phyloP scores from a whole-genome alignment of 2,888 invertebrate species.

The Axea sp. region DNA sequence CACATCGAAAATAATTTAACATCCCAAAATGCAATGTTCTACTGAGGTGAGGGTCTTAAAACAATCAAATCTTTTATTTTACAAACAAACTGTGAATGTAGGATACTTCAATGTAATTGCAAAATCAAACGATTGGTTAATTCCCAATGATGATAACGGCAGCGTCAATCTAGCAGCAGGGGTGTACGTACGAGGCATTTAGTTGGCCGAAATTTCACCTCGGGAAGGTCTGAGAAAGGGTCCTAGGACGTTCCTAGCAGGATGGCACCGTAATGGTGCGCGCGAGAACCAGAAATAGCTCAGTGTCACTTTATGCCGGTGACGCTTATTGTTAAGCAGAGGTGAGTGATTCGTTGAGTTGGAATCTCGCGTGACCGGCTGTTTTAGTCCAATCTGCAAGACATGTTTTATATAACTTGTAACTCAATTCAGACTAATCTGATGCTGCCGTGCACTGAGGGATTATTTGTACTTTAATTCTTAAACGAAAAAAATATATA shows the following conservation, averaged over 20 bases:
- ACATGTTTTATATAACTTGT: slow-evolving; percentile 81
- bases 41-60: too few species aligned
- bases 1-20: too few species aligned
- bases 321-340: slow-evolving; percentile 80
- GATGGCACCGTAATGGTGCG: slow-evolving; percentile 84
- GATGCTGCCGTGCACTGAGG: slow-evolving; percentile 82
- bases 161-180: slow-evolving; percentile 89
- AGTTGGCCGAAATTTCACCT: slow-evolving; percentile 81
- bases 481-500: too few species aligned
- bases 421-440: slow-evolving; percentile 95
- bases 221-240: slow-evolving; percentile 92
- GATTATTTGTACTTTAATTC: slow-evolving; percentile 45
- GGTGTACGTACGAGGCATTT: slow-evolving; percentile 83
- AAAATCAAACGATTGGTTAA: background rate
- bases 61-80: too few species aligned
- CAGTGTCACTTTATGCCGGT: slow-evolving; percentile 80
- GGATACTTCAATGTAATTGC: too few species aligned
- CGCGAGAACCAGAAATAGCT: slow-evolving; percentile 88
- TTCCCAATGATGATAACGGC: slow-evolving; percentile 80
- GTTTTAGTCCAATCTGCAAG: slow-evolving; percentile 89
- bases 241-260: slow-evolving; percentile 85
- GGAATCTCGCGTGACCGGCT: slow-evolving; percentile 87
- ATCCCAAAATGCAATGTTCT: too few species aligned
- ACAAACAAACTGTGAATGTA: too few species aligned
- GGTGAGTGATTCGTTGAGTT: slow-evolving; percentile 81